A percentile compares a stretch with the other conserved stretches of the same genome.
Evolutionary conservation across 2,113 vertebrate genomes (phyloP).

Genomic region (Gopherus flavomarginatus): DNA sequence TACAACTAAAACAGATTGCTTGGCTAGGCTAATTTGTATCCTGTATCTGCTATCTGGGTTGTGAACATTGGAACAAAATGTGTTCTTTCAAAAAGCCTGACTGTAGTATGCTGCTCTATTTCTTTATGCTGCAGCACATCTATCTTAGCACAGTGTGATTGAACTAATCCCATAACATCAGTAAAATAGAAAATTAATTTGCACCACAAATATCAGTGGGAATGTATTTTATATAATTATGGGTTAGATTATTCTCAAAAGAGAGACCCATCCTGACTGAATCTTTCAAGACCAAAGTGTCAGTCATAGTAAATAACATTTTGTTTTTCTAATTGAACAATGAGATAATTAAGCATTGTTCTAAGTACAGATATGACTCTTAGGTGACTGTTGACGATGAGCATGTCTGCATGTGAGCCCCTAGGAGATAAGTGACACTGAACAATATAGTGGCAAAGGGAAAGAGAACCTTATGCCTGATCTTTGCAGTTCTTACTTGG

Average conservation of each 20-base stretch:
- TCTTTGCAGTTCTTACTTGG: not conserved
- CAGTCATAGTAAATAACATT: not conserved
- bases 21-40: not conserved
- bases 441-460: not conserved
- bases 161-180: not conserved
- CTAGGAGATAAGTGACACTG: fast-evolving
- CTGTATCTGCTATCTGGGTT: not conserved
- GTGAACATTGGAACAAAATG: not conserved
- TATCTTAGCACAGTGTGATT: not conserved
- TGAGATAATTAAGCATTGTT: not conserved
- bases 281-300: not conserved
- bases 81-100: not conserved
- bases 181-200: not conserved
- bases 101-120: not conserved
- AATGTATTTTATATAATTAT: not conserved
- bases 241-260: not conserved
- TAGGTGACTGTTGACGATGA: not conserved
- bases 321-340: not conserved
- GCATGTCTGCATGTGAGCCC: not conserved
- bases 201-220: not conserved
- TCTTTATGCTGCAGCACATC: not conserved
- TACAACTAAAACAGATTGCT: not conserved
- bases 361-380: not conserved
- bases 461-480: not conserved
- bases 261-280: fast-evolving